phyloP scores from a whole-genome alignment of 2,888 invertebrate species.

The Diploptera punctata region DNA sequence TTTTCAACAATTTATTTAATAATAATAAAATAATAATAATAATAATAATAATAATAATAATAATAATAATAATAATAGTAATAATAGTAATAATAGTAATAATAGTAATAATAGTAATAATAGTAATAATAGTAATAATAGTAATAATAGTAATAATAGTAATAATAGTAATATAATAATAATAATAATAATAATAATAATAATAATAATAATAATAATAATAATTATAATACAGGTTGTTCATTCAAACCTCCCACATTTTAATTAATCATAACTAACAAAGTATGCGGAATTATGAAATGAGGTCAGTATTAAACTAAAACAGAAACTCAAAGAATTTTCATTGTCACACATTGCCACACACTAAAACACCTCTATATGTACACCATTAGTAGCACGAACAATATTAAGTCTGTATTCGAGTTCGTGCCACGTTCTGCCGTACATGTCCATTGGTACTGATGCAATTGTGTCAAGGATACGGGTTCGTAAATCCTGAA shows the following conservation, averaged over 20 bases:
- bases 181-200: not conserved
- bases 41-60: not conserved
- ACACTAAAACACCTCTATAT: too few relatives aligned
- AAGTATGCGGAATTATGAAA: not conserved
- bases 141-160: not conserved
- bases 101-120: not conserved
- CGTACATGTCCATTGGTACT: too few relatives aligned
- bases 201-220: not conserved
- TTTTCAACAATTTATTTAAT: too few relatives aligned
- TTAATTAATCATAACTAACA: not conserved
- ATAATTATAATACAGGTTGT: not conserved
- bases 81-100: not conserved
- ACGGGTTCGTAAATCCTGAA: too few relatives aligned
- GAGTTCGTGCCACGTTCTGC: too few relatives aligned
- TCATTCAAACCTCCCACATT: not conserved
- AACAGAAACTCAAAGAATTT: too few relatives aligned
- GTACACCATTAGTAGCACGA: too few relatives aligned
- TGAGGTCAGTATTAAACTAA: too few relatives aligned
- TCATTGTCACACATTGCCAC: too few relatives aligned
- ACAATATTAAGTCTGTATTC: too few relatives aligned
- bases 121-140: not conserved
- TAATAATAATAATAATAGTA: not conserved
- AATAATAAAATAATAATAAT: too few relatives aligned
- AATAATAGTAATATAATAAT: not conserved
- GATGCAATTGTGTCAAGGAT: too few relatives aligned